Evolutionary conservation across 1,140 invertebrate genomes (phyloP), one percentile per base, ranked within the genome.

Genomic region (Microplitis demolitor): DNA sequence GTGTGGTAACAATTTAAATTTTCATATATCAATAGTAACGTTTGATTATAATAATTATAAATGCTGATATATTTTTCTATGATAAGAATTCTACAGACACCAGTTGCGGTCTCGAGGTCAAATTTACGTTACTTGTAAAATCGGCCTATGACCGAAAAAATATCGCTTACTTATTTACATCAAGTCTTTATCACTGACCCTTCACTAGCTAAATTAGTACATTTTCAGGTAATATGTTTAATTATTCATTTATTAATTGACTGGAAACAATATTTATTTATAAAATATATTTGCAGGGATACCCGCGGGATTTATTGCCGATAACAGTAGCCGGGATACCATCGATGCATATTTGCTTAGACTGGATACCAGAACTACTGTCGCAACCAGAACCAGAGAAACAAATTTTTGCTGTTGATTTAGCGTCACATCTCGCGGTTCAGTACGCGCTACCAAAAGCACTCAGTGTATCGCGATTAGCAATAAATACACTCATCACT

Each of bases 321-420:
- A 91, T 98, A 14, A 95, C 96, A 6, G 95, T 98, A 2, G 90
- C 93, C 68, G 96, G 97, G 35, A 96, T 99, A 68, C 97, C 98
- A 0, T 99, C 97, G 0, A 98, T 99, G 96, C 98, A 99, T 78
- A 99, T 99, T 80, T 99, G 97, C 85, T 88, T 98, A 33, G 97
- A 99, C 83, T 99, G 98, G 85, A 93, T 99, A 54, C 96, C 97
- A 16, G 97, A 99, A 88, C 89, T 99, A 39, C 87, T 99, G 37
- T 94, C 94, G 80, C 97, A 98, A 82, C 96, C 97, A 1, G 95
- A 96, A 80, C 88, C 97, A 63, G 93, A 97, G 70, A 98, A 98
- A 84, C 97, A 99, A 90, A 92, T 98, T 62, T 99, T 99, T 88
- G 96, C 96, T 4, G 95, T 98, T 13, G 95, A 98, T 83, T 88